Base-by-base conservation (phyloP, 2,113 vertebrate genomes). In the Pterocles gutturalis region DNA sequence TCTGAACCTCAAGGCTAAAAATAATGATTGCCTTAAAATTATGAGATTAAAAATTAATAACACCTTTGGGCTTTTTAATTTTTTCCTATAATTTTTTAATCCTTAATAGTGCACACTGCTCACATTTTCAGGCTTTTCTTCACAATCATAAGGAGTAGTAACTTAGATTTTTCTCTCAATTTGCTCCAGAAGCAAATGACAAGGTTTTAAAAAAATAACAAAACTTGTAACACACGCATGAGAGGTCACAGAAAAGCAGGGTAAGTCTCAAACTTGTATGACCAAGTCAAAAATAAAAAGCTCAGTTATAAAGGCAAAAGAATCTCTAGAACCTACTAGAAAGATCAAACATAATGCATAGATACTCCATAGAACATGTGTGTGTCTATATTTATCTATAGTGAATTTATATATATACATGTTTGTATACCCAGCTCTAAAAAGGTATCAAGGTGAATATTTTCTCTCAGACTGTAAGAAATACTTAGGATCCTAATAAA, bases 341-440 rank as follows among this genome's bases (percentile, higher is more conserved):
- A 51, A 14, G 12, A 34, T 46, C 24, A 53, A 31, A 11, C 25
- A 18, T 38, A 48, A 7, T 31, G 33, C 9, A 7, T 24, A 51
- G 29, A 29, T 46, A 46, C 22, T 29, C 3, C 17, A 41, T 2
- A 3, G 8, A 21, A 45, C 2, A 10, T 1, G 8, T 1, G 34
- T 76, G 0, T 65, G 8, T 24, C 13, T 61, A 1, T 48, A 9
- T 67, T 51, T 45, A 54, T n/a, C 14, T 34, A 3, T 11, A 43
- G 6, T 29, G 11, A 66, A 55, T 67, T 64, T 75, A 5, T 89
- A 13, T 28, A 36, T 7, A 21, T 31, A 43, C 38, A 8, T 16
- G 2, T 12, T 22, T 31, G 2, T 16, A n/a, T 28, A 21, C 9
- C 4, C 4, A 70, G 25, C 33, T 66, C 36, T 16, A 34, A 43